Conservation (phyloP, 2,113 vertebrate species). For the Sinocyclocheilus rhinocerous region DNA sequence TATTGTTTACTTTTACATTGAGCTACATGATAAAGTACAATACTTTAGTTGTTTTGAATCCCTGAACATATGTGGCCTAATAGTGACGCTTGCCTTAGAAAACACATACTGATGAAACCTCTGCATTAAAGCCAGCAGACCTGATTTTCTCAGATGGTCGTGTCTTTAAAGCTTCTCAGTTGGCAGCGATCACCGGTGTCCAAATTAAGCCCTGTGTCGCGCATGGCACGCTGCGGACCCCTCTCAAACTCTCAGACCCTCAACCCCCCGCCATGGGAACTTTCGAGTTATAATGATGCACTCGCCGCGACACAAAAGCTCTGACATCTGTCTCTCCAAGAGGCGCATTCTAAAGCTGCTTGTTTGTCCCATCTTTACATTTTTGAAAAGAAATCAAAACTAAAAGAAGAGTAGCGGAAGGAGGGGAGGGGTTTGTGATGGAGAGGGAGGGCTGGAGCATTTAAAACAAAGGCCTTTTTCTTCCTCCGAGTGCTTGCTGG, state of each 20-base stretch:
- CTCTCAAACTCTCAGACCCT: slow-evolving; percentile 31
- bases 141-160: slow-evolving; percentile 23
- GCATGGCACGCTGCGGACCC: slow-evolving; percentile 63
- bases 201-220: slow-evolving; percentile 76
- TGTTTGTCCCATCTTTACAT: too few relatives aligned
- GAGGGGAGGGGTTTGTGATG: slow-evolving; percentile 57
- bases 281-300: slow-evolving; percentile 80
- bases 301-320: slow-evolving; percentile 71
- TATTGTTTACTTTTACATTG: too few relatives aligned
- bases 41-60: neutral
- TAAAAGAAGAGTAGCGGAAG: slow-evolving; percentile 68
- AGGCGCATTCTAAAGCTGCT: too few relatives aligned
- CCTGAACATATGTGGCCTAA: neutral
- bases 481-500: slow-evolving; percentile 56
- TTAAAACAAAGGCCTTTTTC: slow-evolving; percentile 74
- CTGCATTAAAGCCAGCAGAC: slow-evolving; percentile 11
- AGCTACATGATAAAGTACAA: neutral
- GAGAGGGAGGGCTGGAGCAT: slow-evolving; percentile 52
- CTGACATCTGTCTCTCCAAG: too few relatives aligned
- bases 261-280: slow-evolving; percentile 74
- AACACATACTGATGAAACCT: neutral
- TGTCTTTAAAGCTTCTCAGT: slow-evolving; percentile 72
- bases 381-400: slow-evolving; percentile 75
- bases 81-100: neutral
- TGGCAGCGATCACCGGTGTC: slow-evolving; percentile 75